phyloP scores from a whole-genome alignment of 1,140 invertebrate species.

The Teleopsis dalmanni region DNA sequence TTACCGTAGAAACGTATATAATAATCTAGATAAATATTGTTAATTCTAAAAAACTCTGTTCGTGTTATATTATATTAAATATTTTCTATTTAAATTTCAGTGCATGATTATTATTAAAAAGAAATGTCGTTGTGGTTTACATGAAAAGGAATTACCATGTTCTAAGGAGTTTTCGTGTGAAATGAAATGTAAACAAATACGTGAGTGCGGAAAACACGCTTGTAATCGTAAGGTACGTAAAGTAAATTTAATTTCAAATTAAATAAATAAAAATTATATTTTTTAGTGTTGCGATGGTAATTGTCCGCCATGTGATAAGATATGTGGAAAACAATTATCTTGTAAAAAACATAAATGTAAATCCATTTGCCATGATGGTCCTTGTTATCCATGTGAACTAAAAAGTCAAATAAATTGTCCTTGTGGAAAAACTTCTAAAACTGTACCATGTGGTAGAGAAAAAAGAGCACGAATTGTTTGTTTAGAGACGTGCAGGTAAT shows the following conservation, averaged over 20 bases:
- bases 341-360: slow-evolving; percentile 87
- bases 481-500: slow-evolving; percentile 53
- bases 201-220: slow-evolving; percentile 76
- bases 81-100: slow-evolving; percentile 35
- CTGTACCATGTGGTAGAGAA: slow-evolving; percentile 78
- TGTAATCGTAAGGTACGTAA: slow-evolving; percentile 73
- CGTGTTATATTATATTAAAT: background rate
- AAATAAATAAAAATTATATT: slow-evolving; percentile 1
- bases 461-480: slow-evolving; percentile 71
- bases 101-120: slow-evolving; percentile 76
- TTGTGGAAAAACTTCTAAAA: slow-evolving; percentile 71
- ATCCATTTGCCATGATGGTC: slow-evolving; percentile 77
- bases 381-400: slow-evolving; percentile 82
- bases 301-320: slow-evolving; percentile 81
- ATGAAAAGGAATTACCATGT: slow-evolving; percentile 80
- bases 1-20: too few relatives aligned
- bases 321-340: slow-evolving; percentile 70
- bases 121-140: slow-evolving; percentile 70
- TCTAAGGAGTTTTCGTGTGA: slow-evolving; percentile 82
- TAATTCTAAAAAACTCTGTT: too few relatives aligned
- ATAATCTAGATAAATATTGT: too few relatives aligned
- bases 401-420: slow-evolving; percentile 71
- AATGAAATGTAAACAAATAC: slow-evolving; percentile 74
- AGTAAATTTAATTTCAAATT: background rate
- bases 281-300: slow-evolving; percentile 72